Conservation (phyloP, 2,797 vertebrate species). For the Microctenopoma steveboyesi region DNA sequence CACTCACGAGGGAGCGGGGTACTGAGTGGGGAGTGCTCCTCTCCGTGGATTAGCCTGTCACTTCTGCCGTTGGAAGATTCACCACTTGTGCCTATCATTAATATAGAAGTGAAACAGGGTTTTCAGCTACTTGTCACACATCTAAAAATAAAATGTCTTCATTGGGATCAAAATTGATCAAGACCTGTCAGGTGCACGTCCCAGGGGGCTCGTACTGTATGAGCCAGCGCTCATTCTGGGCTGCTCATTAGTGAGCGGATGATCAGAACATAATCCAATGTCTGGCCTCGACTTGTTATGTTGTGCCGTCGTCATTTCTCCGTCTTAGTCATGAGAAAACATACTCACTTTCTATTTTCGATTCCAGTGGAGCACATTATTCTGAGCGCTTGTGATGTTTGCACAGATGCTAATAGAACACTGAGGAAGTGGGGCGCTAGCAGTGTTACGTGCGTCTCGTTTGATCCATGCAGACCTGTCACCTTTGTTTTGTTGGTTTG, state of each 20-base stretch:
- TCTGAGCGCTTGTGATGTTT: slow-evolving; percentile 39
- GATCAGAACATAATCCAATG: slow-evolving; percentile 22
- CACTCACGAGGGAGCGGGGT: slow-evolving; percentile 44
- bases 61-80: slow-evolving; percentile 60
- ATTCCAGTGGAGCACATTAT: slow-evolving; percentile 57
- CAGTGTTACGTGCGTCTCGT: slow-evolving; percentile 23
- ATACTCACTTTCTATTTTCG: slow-evolving; percentile 38
- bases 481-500: slow-evolving; percentile 33
- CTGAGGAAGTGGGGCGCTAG: slow-evolving; percentile 24
- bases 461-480: slow-evolving; percentile 48
- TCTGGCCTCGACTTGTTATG: slow-evolving; percentile 26
- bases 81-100: slow-evolving; percentile 42
- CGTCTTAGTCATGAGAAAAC: slow-evolving; percentile 4
- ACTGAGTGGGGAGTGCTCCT: slow-evolving; percentile 44
- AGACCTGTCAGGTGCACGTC: slow-evolving; percentile 44
- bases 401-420: slow-evolving; percentile 36
- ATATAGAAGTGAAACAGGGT: slow-evolving; percentile 57
- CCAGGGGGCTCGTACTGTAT: slow-evolving; percentile 3
- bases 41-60: slow-evolving; percentile 73
- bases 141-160: slow-evolving; percentile 66
- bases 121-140: slow-evolving; percentile 54
- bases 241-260: slow-evolving; percentile 37
- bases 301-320: neutral
- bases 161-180: slow-evolving; percentile 59
- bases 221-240: neutral